Percentiles rank a stretch among this genome's conserved stretches.
These are phyloP conservation scores for Chymomyza procnemis DNA, from an alignment of 2,888 invertebrate species.

Conservation along the genomic window DNA sequence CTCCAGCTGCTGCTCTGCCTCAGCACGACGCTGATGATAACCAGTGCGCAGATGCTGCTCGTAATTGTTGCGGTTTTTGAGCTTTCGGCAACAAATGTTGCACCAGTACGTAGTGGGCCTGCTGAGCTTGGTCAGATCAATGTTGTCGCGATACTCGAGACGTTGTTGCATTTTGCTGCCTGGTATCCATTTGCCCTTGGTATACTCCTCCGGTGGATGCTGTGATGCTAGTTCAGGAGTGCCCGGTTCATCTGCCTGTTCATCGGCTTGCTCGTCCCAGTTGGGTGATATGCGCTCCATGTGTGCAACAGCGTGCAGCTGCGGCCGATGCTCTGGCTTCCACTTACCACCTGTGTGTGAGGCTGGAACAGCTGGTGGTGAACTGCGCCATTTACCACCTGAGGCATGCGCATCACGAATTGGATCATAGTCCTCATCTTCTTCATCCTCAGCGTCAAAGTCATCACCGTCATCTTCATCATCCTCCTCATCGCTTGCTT, in stretches of 20 bases:
- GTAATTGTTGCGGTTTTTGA: constrained; percentile 86
- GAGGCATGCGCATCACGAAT: constrained; percentile 61
- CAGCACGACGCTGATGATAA: constrained; percentile 84
- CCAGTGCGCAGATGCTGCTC: constrained; percentile 87
- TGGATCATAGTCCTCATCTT: constrained; percentile 80
- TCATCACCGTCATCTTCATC: constrained; percentile 57
- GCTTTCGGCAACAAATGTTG: constrained; percentile 87
- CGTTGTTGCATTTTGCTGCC: constrained; percentile 81
- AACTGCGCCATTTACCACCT: constrained; percentile 58
- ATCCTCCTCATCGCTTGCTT: constrained; percentile 76
- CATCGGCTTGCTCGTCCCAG: constrained; percentile 81
- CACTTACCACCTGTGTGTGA: constrained; percentile 86
- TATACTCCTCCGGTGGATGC: constrained; percentile 85
- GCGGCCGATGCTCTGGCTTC: constrained; percentile 82
- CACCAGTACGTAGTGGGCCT: constrained; percentile 83
- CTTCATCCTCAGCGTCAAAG: constrained; percentile 78
- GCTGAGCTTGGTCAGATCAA: constrained; percentile 59
- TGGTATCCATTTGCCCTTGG: constrained; percentile 89
- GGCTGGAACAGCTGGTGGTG: constrained; percentile 79
- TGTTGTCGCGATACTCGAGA: constrained; percentile 79
- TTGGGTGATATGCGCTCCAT: constrained; percentile 76
- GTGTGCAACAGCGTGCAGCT: constrained; percentile 58
- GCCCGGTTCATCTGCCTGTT: constrained; percentile 67
- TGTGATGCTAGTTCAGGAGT: constrained; percentile 76
- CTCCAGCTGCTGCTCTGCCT: constrained; percentile 85